A percentile compares a stretch with the other conserved stretches of the same genome.
phyloP scores from a whole-genome alignment of 2,113 vertebrate genomes.

The Myrmecophaga tridactyla region DNA sequence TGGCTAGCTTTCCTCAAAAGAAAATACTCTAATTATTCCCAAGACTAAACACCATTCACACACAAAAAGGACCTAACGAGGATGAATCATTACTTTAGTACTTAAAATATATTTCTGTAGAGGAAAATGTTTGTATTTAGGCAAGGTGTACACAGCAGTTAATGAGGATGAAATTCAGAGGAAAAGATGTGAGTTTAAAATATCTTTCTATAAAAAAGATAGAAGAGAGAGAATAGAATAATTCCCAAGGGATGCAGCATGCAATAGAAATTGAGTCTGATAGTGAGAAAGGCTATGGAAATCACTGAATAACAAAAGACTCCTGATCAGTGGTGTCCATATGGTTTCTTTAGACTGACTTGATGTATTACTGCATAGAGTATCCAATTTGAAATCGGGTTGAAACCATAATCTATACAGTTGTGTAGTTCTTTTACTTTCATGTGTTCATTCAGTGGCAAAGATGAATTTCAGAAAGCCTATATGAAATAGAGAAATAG shows the following conservation, averaged over 20 bases:
- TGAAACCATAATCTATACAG: slow-evolving; percentile 47
- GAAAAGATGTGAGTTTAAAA: slow-evolving; percentile 56
- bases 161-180: background rate
- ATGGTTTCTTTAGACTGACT: background rate
- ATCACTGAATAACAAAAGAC: slow-evolving; percentile 48
- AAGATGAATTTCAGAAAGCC: slow-evolving; percentile 49
- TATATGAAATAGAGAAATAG: slow-evolving; percentile 52
- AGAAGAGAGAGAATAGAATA: slow-evolving; percentile 33
- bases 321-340: slow-evolving; percentile 47
- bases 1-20: background rate
- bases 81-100: background rate
- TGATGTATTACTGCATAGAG: background rate
- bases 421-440: slow-evolving; percentile 55
- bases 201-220: slow-evolving; percentile 54
- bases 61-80: background rate
- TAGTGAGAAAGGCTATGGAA: slow-evolving; percentile 63
- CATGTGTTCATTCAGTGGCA: slow-evolving; percentile 60
- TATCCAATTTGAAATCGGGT: slow-evolving; percentile 31
- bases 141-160: background rate
- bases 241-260: slow-evolving; percentile 17
- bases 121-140: slow-evolving; percentile 58
- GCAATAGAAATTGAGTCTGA: slow-evolving; percentile 38
- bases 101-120: slow-evolving; percentile 37
- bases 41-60: background rate
- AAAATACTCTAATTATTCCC: slow-evolving; percentile 4